A percentile compares a stretch with the other conserved stretches of the same genome.
Conservation (phyloP, 2,113 vertebrate genomes). For the Oncorhynchus keta region DNA sequence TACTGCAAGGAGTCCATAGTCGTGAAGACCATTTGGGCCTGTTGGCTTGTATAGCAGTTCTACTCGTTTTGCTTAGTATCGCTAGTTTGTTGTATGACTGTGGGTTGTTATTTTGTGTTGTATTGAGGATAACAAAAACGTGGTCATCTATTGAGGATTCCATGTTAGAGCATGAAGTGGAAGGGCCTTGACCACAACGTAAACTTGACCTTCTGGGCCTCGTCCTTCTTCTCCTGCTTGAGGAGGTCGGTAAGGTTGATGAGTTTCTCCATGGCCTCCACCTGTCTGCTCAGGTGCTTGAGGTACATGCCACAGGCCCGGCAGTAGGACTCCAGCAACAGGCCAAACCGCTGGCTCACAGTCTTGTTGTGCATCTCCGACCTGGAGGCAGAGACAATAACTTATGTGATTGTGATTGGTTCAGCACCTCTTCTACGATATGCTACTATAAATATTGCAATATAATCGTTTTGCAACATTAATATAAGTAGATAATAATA, state of each 20-base stretch:
- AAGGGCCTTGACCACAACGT: neutral
- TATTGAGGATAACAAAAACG: neutral
- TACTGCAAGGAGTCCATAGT: neutral
- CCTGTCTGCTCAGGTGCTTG: slow-evolving; percentile 95
- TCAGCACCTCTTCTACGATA: too few species aligned
- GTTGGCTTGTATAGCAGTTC: too few species aligned
- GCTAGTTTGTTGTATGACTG: too few species aligned
- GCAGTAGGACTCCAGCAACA: slow-evolving; percentile 96
- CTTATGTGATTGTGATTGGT: too few species aligned
- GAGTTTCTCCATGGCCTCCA: slow-evolving; percentile 98
- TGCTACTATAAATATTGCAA: too few species aligned
- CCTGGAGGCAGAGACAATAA: slow-evolving; percentile 61
- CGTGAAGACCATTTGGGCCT: too few species aligned
- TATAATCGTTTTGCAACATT: too few species aligned
- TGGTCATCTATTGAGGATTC: too few species aligned
- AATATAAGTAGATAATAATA: too few species aligned
- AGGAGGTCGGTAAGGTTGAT: slow-evolving; percentile 99
- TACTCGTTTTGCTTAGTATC: too few species aligned
- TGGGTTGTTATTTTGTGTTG: neutral
- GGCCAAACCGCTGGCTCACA: slow-evolving; percentile 95
- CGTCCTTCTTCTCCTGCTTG: slow-evolving; percentile 99
- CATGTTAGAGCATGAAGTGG: neutral
- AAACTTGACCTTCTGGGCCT: slow-evolving; percentile 90
- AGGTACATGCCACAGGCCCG: slow-evolving; percentile 97
- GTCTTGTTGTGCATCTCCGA: slow-evolving; percentile 99